Percentiles rank a stretch among this genome's conserved stretches.
Evolutionary conservation across 2,888 invertebrate genomes (phyloP).

Genomic region (Apamea sordens): DNA sequence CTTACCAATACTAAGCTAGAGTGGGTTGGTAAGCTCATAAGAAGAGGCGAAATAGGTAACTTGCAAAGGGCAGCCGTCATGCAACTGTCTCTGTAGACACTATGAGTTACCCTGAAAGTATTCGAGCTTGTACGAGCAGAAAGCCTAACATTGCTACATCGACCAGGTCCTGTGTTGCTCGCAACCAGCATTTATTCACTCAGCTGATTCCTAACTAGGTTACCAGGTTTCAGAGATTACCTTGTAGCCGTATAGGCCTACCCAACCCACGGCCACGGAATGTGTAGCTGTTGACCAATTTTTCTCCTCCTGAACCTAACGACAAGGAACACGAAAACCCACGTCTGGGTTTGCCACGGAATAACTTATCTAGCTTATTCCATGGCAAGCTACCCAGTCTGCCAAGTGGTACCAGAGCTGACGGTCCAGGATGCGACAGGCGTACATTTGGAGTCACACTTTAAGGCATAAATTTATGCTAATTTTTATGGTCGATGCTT

Average conservation of each 20-base stretch:
- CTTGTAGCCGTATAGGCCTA: background rate
- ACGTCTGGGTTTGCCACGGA: background rate
- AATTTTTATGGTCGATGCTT: background rate
- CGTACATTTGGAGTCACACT: background rate
- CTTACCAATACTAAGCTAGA: background rate
- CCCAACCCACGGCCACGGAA: background rate
- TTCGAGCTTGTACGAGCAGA: background rate
- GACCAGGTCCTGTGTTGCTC: background rate
- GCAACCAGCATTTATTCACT: background rate
- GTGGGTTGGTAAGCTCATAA: background rate
- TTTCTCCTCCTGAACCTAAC: background rate
- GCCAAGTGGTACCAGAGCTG: background rate
- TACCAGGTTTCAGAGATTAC: background rate
- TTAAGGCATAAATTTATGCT: background rate
- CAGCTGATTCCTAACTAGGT: background rate
- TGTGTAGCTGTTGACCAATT: background rate
- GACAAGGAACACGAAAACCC: no score
- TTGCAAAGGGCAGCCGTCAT: background rate
- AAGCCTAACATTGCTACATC: background rate
- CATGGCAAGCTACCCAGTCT: background rate
- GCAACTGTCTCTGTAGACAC: background rate
- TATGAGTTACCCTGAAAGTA: background rate
- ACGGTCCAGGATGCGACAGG: background rate
- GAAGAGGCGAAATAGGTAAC: background rate
- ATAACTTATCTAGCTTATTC: background rate